Conservation (phyloP, 2,113 vertebrate species). For the Rallus limicola region DNA sequence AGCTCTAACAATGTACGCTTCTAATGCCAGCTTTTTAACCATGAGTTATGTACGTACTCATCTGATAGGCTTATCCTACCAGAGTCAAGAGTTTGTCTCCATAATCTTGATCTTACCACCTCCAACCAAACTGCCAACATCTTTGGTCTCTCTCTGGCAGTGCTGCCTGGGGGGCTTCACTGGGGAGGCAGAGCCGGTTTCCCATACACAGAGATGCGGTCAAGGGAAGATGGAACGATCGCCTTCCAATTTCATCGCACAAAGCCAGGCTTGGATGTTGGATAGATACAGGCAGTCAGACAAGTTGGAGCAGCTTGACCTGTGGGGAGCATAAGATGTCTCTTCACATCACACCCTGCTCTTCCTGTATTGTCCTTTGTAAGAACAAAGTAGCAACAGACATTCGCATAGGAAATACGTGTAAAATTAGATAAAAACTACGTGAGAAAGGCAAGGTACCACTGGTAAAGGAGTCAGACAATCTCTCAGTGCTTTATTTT, state of each 20-base stretch:
- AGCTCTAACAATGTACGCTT: not conserved
- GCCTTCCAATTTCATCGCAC: not conserved
- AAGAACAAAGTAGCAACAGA: conserved; percentile 12
- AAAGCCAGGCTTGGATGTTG: not conserved
- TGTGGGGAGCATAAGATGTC: conserved; percentile 14
- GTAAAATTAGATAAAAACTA: conserved; percentile 13
- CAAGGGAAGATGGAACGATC: not conserved
- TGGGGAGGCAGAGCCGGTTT: not conserved
- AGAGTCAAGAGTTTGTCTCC: not conserved
- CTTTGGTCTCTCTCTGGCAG: not conserved
- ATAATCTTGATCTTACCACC: not conserved
- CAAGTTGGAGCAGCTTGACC: conserved; percentile 60
- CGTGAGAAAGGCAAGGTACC: not conserved
- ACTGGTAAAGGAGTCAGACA: not conserved
- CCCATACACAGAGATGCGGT: not conserved
- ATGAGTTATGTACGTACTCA: not conserved
- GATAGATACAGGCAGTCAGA: conserved; percentile 54
- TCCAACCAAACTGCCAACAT: not conserved
- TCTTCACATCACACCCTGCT: conserved; percentile 48
- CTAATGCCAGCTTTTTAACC: not conserved
- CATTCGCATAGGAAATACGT: conserved; percentile 6
- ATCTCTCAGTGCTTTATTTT: not conserved
- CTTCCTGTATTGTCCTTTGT: conserved; percentile 15
- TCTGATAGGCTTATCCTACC: not conserved
- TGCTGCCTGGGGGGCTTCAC: not conserved